Percentiles rank a stretch among this genome's conserved stretches.
These are phyloP conservation scores for Corythaeola cristata DNA, from an alignment of 2,113 vertebrate genomes.

Conservation along the genomic window DNA sequence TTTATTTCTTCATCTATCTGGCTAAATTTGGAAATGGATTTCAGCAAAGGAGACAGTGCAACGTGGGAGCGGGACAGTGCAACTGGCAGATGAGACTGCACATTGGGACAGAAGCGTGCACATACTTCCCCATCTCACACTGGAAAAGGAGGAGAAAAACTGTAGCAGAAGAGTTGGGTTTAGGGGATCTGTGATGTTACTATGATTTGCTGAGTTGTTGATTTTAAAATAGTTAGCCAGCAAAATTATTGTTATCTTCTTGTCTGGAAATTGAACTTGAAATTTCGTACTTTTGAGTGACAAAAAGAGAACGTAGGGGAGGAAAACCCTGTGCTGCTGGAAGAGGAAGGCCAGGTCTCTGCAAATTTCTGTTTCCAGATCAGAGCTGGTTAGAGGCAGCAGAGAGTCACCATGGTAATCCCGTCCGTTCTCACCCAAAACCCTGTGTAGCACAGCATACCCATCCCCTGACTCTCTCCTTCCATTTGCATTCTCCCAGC, in stretches of 20 bases:
- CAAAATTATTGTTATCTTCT: background rate
- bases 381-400: background rate
- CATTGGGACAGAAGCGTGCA: background rate
- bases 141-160: background rate
- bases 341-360: background rate
- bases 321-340: background rate
- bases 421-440: background rate
- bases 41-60: background rate
- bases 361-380: background rate
- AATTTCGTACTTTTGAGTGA: background rate
- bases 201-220: background rate
- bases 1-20: background rate
- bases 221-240: background rate
- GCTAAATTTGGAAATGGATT: slow-evolving; percentile 47
- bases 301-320: background rate
- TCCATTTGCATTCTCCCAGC: background rate
- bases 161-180: background rate
- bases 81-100: background rate
- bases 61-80: background rate
- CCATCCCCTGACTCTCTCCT: background rate
- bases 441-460: background rate
- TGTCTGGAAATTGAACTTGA: background rate
- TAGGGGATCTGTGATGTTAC: background rate
- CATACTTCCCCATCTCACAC: fast-evolving
- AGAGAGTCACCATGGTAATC: background rate